phyloP scores from a whole-genome alignment of 2,797 vertebrate genomes.

The Holocentrus rufus region DNA sequence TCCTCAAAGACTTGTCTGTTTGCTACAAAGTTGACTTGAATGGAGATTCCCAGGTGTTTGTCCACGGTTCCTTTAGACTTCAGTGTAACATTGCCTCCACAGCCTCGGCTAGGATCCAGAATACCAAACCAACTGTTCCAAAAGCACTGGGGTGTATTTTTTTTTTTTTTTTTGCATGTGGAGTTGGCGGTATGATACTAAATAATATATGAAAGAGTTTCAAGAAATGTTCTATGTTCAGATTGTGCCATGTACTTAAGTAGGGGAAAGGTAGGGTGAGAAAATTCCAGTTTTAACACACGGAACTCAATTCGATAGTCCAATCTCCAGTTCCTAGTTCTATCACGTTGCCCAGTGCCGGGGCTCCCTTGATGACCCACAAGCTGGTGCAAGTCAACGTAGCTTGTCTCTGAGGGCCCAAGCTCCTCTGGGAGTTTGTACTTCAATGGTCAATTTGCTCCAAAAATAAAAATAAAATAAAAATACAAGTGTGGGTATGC shows the following conservation, averaged over 20 bases:
- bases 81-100: slow-evolving; percentile 22
- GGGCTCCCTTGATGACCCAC: slow-evolving; percentile 37
- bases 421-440: slow-evolving; percentile 25
- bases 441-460: slow-evolving; percentile 24
- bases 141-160: slow-evolving; percentile 62
- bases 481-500: slow-evolving; percentile 25
- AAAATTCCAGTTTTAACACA: slow-evolving; percentile 63
- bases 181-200: slow-evolving; percentile 35
- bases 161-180: slow-evolving; percentile 55
- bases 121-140: slow-evolving; percentile 50
- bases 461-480: slow-evolving; percentile 22
- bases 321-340: slow-evolving; percentile 54
- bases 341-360: slow-evolving; percentile 41
- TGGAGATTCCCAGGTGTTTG: slow-evolving; percentile 28
- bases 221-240: slow-evolving; percentile 30
- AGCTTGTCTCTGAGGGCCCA: slow-evolving; percentile 20
- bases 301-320: slow-evolving; percentile 43
- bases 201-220: slow-evolving; percentile 33
- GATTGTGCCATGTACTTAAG: slow-evolving; percentile 61
- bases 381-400: slow-evolving; percentile 38
- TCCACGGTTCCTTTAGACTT: slow-evolving; percentile 2
- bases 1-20: slow-evolving; percentile 17
- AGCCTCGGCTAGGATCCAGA: slow-evolving; percentile 31
- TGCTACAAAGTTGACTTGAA: slow-evolving; percentile 35
- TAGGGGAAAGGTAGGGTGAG: slow-evolving; percentile 43